Conservation (phyloP, 2,888 invertebrate genomes). For the Ochropleura plecta region DNA sequence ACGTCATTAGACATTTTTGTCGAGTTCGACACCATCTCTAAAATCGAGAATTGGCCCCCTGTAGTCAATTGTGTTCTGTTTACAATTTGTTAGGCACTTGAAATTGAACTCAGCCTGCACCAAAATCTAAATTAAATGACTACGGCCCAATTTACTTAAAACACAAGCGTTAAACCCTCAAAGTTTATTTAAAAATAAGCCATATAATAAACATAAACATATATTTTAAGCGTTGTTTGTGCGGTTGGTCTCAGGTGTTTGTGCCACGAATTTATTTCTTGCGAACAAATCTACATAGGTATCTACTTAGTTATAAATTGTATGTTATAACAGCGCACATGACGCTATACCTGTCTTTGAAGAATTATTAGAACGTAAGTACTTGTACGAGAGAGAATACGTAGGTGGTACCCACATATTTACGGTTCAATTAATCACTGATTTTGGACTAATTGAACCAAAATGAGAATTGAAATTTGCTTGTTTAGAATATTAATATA, state of each 20-base stretch:
- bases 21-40: no score
- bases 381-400: conserved; percentile 17
- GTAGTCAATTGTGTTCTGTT: background rate
- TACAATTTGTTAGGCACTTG: background rate
- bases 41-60: no score
- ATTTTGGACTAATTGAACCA: conserved; percentile 37
- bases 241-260: conserved; percentile 70
- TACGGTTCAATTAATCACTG: conserved; percentile 48
- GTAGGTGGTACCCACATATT: conserved; percentile 11
- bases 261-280: conserved; percentile 68
- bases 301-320: conserved; percentile 54
- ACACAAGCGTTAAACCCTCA: conserved; percentile 2
- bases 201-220: conserved; percentile 27
- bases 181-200: conserved; percentile 27
- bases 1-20: no score
- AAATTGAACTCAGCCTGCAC: background rate
- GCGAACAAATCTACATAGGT: conserved; percentile 57
- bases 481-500: conserved; percentile 2
- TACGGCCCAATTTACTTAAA: background rate
- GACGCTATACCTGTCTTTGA: conserved; percentile 44
- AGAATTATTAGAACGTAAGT: conserved; percentile 45
- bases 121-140: background rate
- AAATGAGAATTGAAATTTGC: conserved; percentile 24
- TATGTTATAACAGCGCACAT: conserved; percentile 39
- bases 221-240: conserved; percentile 51